A percentile compares a stretch with the other conserved stretches of the same genome.
Evolutionary conservation across 1,140 invertebrate genomes (phyloP).

Genomic region (Drosophila pruinosa): DNA sequence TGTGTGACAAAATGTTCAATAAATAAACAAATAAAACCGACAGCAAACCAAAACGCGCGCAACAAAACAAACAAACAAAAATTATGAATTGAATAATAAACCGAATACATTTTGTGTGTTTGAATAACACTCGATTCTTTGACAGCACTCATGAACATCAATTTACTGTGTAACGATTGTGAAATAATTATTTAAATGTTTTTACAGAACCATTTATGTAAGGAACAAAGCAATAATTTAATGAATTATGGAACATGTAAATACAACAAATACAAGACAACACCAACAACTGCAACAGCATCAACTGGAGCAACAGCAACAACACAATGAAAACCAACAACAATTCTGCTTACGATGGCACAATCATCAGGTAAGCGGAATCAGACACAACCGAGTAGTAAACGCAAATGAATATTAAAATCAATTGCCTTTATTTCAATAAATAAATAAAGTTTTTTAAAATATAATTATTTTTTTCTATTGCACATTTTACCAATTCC

Average conservation of each 20-base stretch:
- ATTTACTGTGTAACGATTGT: slow-evolving; percentile 4
- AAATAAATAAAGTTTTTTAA: too few species aligned
- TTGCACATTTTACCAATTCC: too few species aligned
- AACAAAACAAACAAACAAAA: slow-evolving; percentile 62
- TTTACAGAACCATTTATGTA: slow-evolving; percentile 56
- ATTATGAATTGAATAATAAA: slow-evolving; percentile 59
- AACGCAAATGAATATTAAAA: background rate
- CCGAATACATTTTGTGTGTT: slow-evolving; percentile 13
- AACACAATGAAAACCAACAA: slow-evolving; percentile 84
- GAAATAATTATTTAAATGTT: slow-evolving; percentile 25
- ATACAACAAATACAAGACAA: slow-evolving; percentile 65
- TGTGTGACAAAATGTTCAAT: slow-evolving; percentile 72
- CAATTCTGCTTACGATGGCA: slow-evolving; percentile 92
- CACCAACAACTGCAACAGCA: slow-evolving; percentile 63
- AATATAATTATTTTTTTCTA: too few species aligned
- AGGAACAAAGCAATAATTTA: slow-evolving; percentile 36
- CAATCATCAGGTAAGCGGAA: slow-evolving; percentile 87
- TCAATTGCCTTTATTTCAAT: background rate
- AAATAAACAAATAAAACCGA: slow-evolving; percentile 66
- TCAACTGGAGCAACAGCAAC: slow-evolving; percentile 71
- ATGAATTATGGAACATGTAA: slow-evolving; percentile 82
- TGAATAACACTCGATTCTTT: slow-evolving; percentile 26
- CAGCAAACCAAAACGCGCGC: slow-evolving; percentile 44
- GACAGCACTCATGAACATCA: slow-evolving; percentile 9
- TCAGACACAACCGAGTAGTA: background rate